Evolutionary conservation across 2,888 invertebrate genomes (phyloP).

Genomic region (Megastigmus dorsalis): DNA sequence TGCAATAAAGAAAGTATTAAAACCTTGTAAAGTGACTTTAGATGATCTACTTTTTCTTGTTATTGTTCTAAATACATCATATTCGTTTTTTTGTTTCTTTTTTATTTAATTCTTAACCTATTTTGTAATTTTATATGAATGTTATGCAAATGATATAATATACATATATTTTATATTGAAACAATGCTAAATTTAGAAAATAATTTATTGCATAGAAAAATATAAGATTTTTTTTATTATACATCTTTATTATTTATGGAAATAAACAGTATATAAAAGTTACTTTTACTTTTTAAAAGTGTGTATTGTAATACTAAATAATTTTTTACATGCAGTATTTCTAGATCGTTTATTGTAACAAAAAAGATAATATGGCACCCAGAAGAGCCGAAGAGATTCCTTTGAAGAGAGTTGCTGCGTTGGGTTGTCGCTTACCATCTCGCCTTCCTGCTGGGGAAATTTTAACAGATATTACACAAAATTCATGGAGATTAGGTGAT

Average conservation of each 20-base stretch:
- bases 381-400: slow-evolving; percentile 67
- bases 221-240: too few species aligned
- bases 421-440: slow-evolving; percentile 73
- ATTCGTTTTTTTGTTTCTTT: slow-evolving; percentile 13
- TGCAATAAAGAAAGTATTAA: too few species aligned
- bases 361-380: slow-evolving; percentile 64
- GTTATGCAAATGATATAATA: too few species aligned
- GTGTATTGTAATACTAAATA: not conserved
- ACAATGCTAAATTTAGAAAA: too few species aligned
- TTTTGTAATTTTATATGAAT: too few species aligned
- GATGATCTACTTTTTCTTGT: not conserved
- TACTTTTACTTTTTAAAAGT: not conserved
- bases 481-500: slow-evolving; percentile 91
- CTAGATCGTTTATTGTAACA: slow-evolving; percentile 29
- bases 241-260: too few species aligned
- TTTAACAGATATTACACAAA: slow-evolving; percentile 86
- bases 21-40: not conserved
- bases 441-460: slow-evolving; percentile 82
- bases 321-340: slow-evolving; percentile 7
- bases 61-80: slow-evolving; percentile 15
- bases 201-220: too few species aligned
- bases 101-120: slow-evolving; percentile 15
- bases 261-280: not conserved
- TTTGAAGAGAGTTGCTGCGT: slow-evolving; percentile 69
- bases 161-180: too few species aligned